Percentiles rank a stretch among this genome's conserved stretches.
Conservation (phyloP, 2,888 invertebrate species). For the Acleris literana region DNA sequence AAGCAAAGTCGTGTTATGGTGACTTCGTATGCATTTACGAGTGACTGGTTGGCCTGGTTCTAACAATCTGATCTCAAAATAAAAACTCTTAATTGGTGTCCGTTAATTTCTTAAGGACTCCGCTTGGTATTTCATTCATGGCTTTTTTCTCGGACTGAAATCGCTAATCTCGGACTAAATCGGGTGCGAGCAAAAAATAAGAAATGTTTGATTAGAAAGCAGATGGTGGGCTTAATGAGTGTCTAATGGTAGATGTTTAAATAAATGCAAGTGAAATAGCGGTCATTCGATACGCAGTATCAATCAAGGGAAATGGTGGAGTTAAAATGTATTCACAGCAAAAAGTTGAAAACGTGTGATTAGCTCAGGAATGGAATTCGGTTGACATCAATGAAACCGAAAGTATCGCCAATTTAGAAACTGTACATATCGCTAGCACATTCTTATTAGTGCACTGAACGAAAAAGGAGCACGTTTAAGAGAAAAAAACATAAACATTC, state of each 20-base stretch:
- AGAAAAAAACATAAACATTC: no score
- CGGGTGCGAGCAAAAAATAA: conserved; percentile 49
- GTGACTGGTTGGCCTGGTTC: background rate
- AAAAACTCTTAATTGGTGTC: conserved; percentile 38
- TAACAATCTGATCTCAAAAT: conserved; percentile 21
- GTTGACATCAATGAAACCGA: no score
- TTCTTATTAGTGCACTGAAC: no score
- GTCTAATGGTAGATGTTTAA: conserved; percentile 47
- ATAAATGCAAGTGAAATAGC: conserved; percentile 38
- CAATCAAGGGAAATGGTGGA: background rate
- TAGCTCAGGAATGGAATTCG: no score
- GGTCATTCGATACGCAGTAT: conserved; percentile 6
- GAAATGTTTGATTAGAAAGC: conserved; percentile 61
- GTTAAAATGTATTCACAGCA: background rate
- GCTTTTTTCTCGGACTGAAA: conserved; percentile 44
- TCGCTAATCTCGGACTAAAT: conserved; percentile 49
- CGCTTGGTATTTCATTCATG: conserved; percentile 44
- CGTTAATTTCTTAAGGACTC: conserved; percentile 37
- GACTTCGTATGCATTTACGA: background rate
- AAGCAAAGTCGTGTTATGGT: background rate
- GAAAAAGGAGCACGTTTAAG: no score
- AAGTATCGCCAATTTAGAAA: no score
- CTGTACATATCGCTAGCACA: no score
- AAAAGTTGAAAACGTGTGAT: background rate
- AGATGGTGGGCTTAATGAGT: conserved; percentile 58